Evolutionary conservation across 92 coral and sea anemone genomes (phyloP), one percentile per base, ranked within the genome.

Genomic region (Ricordea florida): DNA sequence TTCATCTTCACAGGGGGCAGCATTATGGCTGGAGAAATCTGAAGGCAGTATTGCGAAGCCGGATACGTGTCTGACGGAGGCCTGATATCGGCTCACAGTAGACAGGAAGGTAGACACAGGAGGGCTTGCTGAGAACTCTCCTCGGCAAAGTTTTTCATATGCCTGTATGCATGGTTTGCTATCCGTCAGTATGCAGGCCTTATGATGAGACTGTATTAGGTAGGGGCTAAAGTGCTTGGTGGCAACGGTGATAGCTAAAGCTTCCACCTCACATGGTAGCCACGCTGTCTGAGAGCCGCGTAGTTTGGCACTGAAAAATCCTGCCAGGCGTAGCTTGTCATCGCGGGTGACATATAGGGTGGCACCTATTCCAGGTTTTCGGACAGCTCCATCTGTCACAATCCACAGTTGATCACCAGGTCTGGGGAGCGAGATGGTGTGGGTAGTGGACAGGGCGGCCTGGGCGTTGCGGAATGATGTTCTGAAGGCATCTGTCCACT

Each of bases 71-170:
- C 81, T 42, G 31, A 80, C 64, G 36, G 72, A 58, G 10, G 74
- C 87, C 57, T 81, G 72, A 53, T 80, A 72, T 0, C 63, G 62
- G 75, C 82, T 73, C 24, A 73, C 82, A 22, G 33, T 62, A 13
- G 86, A 46, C 64, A 81, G 55, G 75, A 73, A 73, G 40, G 66
- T 61, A 4, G 83, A 74, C 36, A 82, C 83, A 10, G 59, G n/a
- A 72, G 68, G 89, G 83, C 89, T 75, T 23, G 83, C 64, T n/a
- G 89, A 66, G 34, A 76, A 83, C 73, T 66, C 78, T 18, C 84
- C 60, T 10, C 78, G 71, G 76, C 78, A 75, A 0, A 83, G 78
- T 58, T 76, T 76, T 31, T 36, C 52, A 20, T 25, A 57, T 0
- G 80, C 72, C 20, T 80, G 80, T 23, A 65, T 27, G 24, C 76